Conservation (phyloP, 2,113 vertebrate genomes). For the Cheilinus undulatus region DNA sequence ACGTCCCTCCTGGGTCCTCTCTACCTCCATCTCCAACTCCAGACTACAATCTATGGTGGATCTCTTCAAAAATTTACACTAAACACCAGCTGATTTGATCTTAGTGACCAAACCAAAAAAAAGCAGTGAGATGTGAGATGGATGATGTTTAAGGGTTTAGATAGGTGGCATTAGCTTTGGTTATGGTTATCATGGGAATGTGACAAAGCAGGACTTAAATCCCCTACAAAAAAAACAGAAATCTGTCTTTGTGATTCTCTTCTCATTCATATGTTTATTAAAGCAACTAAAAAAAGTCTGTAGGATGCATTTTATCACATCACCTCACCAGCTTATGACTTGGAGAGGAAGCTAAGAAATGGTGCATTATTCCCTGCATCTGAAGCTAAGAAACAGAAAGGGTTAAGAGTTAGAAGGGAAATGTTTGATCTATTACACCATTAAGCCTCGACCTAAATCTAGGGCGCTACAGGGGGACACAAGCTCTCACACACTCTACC, state of each 20-base stretch:
- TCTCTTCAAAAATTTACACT: neutral
- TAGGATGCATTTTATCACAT: neutral
- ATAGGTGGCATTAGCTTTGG: slow-evolving; percentile 37
- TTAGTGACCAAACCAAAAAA: neutral
- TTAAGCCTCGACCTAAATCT: slow-evolving; percentile 36
- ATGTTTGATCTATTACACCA: slow-evolving; percentile 31
- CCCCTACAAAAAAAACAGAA: neutral
- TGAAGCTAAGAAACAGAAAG: slow-evolving; percentile 11
- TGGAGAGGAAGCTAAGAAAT: neutral
- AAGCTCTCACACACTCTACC: slow-evolving; percentile 33
- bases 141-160: slow-evolving; percentile 24
- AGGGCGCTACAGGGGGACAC: slow-evolving; percentile 9
- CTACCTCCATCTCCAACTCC: slow-evolving; percentile 73
- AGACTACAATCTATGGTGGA: slow-evolving; percentile 12
- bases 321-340: neutral
- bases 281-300: no score
- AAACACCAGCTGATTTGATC: neutral
- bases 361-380: neutral
- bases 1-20: slow-evolving; percentile 61
- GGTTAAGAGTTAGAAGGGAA: slow-evolving; percentile 22
- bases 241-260: neutral
- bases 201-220: neutral
- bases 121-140: slow-evolving; percentile 46
- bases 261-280: neutral
- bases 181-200: slow-evolving; percentile 35